These are phyloP conservation scores for Microctenopoma steveboyesi DNA, from an alignment of 2,797 vertebrate genomes.

Conservation along the genomic window DNA sequence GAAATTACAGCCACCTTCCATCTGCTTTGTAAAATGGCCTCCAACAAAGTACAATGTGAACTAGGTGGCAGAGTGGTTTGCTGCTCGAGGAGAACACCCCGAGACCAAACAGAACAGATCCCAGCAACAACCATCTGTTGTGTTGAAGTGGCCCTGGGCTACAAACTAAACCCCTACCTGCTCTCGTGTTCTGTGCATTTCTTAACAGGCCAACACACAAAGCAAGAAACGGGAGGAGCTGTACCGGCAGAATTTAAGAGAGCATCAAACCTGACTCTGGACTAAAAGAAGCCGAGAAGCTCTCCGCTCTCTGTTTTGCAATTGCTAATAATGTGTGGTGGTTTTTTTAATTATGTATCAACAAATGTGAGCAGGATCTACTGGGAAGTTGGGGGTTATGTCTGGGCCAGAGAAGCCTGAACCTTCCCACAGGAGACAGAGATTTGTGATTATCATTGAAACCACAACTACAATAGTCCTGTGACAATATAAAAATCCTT, in stretches of 20 bases:
- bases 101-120: conserved; percentile 79
- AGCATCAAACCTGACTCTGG: background rate
- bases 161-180: conserved; percentile 62
- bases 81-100: conserved; percentile 74
- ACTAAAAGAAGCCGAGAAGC: background rate
- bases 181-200: conserved; percentile 41
- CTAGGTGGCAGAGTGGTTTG: conserved; percentile 59
- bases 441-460: too few species aligned
- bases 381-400: background rate
- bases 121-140: conserved; percentile 78
- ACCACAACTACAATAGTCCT: too few species aligned
- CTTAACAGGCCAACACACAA: conserved; percentile 10
- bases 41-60: conserved; percentile 67
- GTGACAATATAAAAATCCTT: too few species aligned
- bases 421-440: too few species aligned
- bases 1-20: conserved; percentile 67
- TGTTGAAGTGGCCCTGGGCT: conserved; percentile 60
- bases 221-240: too few species aligned
- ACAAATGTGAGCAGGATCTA: conserved; percentile 4
- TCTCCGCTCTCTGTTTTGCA: background rate
- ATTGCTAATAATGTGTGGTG: background rate
- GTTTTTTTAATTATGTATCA: conserved; percentile 25
- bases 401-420: too few species aligned
- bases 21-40: conserved; percentile 74
- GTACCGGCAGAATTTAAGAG: background rate